These are phyloP conservation scores for Chlorodrepanis virens DNA, from an alignment of 2,113 vertebrate genomes.

Conservation along the genomic window DNA sequence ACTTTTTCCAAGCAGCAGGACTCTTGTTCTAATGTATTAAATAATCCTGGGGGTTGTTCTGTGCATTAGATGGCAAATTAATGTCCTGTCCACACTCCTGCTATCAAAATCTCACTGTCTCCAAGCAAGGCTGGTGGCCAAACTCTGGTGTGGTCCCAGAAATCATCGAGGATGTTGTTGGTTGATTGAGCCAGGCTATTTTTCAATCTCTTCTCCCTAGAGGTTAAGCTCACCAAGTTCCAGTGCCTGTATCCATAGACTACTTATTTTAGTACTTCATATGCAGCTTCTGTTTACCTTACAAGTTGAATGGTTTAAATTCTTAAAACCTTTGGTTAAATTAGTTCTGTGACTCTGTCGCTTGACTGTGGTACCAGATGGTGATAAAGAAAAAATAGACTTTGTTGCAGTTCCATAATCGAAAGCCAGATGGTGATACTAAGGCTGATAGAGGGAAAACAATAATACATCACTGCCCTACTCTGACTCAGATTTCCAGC, in stretches of 20 bases:
- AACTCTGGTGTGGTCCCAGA: not conserved
- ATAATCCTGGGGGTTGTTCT: not conserved
- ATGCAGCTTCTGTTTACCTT: not conserved
- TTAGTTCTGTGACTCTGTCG: not conserved
- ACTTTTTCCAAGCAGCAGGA: not conserved
- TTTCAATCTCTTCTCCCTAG: not conserved
- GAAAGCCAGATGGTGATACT: constrained; percentile 68
- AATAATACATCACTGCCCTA: constrained; percentile 1
- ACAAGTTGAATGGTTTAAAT: not conserved
- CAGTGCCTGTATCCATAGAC: not conserved
- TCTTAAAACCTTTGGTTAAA: constrained; percentile 29
- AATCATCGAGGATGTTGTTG: not conserved
- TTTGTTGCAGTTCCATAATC: constrained; percentile 64
- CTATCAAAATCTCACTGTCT: not conserved
- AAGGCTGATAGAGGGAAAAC: constrained; percentile 57
- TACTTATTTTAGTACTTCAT: not conserved
- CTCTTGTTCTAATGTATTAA: not conserved
- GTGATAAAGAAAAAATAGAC: constrained; percentile 52
- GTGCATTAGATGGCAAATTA: not conserved
- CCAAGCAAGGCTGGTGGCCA: not conserved
- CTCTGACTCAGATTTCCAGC: constrained; percentile 26
- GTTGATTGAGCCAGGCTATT: not conserved
- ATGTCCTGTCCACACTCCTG: not conserved
- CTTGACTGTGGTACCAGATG: constrained; percentile 48
- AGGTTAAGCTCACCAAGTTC: not conserved